Conservation (phyloP, 2,888 invertebrate genomes). For the Coenonympha glycerion region DNA sequence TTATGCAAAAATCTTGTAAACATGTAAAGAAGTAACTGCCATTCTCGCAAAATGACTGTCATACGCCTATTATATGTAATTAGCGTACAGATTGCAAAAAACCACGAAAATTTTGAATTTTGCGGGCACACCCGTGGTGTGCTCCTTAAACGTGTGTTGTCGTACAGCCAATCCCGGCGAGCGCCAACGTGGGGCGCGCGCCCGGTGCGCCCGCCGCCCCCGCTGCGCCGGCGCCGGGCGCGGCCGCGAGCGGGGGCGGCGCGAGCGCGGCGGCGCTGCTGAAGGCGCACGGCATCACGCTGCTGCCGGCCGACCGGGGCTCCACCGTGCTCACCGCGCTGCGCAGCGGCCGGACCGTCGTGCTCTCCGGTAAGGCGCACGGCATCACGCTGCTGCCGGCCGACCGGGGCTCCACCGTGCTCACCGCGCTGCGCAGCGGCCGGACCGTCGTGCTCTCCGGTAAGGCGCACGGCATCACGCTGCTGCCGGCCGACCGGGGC, state of each 20-base stretch:
- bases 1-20: too few species aligned
- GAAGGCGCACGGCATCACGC: constrained; percentile 89
- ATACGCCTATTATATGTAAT: too few species aligned
- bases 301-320: constrained; percentile 86
- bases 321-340: constrained; percentile 85
- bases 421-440: constrained; percentile 88
- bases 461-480: constrained; percentile 90
- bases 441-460: constrained; percentile 89
- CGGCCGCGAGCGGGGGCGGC: background rate
- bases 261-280: constrained; percentile 72
- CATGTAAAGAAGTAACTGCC: too few species aligned
- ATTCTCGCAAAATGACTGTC: too few species aligned
- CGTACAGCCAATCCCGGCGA: constrained; percentile 16
- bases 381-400: constrained; percentile 90
- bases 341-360: constrained; percentile 89
- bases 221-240: background rate
- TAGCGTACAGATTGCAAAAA: too few species aligned
- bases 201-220: background rate
- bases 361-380: constrained; percentile 89
- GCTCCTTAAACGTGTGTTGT: too few species aligned
- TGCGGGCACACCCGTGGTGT: too few species aligned
- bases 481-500: constrained; percentile 86
- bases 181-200: constrained; percentile 7
- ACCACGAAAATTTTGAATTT: too few species aligned
- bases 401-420: constrained; percentile 82